Conservation (phyloP, 2,888 invertebrate genomes). For the Unio pictorum region DNA sequence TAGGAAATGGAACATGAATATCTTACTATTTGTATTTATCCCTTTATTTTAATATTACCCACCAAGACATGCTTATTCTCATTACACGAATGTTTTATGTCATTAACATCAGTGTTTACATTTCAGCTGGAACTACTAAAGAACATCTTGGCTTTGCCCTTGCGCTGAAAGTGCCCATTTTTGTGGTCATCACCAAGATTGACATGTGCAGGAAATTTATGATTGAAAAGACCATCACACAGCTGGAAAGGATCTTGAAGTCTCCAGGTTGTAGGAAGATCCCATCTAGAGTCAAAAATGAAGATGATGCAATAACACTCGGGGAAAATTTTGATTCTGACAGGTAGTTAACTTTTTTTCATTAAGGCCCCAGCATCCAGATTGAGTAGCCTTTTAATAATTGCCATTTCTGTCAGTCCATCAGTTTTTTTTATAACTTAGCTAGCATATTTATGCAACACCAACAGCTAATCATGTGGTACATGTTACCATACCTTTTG, state of each 20-base stretch:
- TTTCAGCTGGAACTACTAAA: constrained; percentile 78
- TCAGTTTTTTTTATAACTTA: no score
- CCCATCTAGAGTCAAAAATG: constrained; percentile 78
- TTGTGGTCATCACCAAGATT: constrained; percentile 93
- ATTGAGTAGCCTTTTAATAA: no score
- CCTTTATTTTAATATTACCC: no score
- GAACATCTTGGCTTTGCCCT: constrained; percentile 88
- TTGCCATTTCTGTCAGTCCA: no score
- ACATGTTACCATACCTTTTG: no score
- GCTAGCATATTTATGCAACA: no score
- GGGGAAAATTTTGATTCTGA: constrained; percentile 78
- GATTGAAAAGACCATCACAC: constrained; percentile 72
- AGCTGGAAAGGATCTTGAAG: constrained; percentile 78
- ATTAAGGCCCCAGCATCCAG: neutral
- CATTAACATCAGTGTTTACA: constrained; percentile 7
- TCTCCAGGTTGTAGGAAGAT: constrained; percentile 79
- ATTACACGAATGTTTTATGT: no score
- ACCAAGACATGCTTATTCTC: no score
- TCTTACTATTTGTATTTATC: no score
- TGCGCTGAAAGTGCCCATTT: constrained; percentile 82
- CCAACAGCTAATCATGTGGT: no score
- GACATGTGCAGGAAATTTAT: constrained; percentile 80
- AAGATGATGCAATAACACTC: constrained; percentile 84
- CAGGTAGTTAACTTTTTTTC: constrained; percentile 38
- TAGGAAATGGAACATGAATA: no score